Evolutionary conservation across 64 coral and sea anemone species (phyloP).

Genomic region (Actinia equina): DNA sequence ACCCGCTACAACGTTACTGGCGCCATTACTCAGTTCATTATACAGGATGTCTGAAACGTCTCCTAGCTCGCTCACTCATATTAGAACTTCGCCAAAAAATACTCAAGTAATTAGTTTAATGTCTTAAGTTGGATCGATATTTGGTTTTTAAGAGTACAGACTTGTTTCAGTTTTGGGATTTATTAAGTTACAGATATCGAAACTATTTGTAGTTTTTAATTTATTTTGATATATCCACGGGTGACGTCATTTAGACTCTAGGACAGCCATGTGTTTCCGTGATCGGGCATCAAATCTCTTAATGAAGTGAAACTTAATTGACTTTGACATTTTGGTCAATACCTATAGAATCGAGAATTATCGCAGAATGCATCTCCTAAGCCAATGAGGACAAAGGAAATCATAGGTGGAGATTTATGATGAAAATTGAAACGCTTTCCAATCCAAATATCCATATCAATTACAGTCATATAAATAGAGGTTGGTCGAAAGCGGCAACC

Average conservation of each 20-base stretch:
- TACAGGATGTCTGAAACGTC: not conserved
- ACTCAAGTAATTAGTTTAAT: not conserved
- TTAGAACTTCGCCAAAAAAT: not conserved
- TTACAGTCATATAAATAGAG: not conserved
- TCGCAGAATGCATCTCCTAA: not conserved
- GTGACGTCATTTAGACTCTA: not conserved
- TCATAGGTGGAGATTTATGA: not conserved
- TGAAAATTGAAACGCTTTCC: not conserved
- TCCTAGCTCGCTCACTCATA: not conserved
- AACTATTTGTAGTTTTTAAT: not conserved
- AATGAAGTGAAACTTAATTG: not conserved
- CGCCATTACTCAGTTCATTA: not conserved
- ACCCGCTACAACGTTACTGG: not conserved
- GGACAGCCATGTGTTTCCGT: not conserved
- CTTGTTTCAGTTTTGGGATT: not conserved
- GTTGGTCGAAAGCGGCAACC: not conserved
- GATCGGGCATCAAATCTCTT: not conserved
- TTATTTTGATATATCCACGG: not conserved
- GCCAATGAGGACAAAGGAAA: not conserved
- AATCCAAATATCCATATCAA: not conserved
- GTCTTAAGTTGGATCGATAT: not conserved
- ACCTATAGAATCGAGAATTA: not conserved
- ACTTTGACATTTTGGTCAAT: not conserved
- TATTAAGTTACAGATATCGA: not conserved
- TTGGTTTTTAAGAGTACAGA: not conserved